A percentile compares a stretch with the other conserved stretches of the same genome.
Evolutionary conservation across 2,797 vertebrate genomes (phyloP).

Genomic region (Naso thynnoides): DNA sequence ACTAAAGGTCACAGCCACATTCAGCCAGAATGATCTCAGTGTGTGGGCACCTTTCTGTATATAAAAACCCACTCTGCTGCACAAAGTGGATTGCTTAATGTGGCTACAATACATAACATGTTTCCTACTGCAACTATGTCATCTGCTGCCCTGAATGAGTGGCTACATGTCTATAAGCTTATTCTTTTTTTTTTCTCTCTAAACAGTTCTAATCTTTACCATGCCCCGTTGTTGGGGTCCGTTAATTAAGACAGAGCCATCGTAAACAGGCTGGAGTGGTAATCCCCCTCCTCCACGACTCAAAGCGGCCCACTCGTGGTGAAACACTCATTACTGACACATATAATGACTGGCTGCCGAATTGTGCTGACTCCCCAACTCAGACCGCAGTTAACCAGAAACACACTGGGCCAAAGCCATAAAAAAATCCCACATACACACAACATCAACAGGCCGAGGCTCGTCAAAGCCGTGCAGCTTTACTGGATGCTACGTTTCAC

Average conservation of each 20-base stretch:
- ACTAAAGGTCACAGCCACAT: background rate
- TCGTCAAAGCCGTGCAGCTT: background rate
- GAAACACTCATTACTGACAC: constrained; percentile 80
- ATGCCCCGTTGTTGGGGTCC: constrained; percentile 25
- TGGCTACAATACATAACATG: constrained; percentile 20
- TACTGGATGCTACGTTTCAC: background rate
- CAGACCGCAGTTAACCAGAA: constrained; percentile 77
- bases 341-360: constrained; percentile 75
- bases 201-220: constrained; percentile 40
- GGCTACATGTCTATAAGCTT: constrained; percentile 25
- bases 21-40: background rate
- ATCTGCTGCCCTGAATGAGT: constrained; percentile 33
- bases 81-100: background rate
- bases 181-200: constrained; percentile 1
- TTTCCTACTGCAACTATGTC: constrained; percentile 8
- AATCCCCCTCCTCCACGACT: constrained; percentile 57
- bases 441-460: constrained; percentile 14
- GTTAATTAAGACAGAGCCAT: constrained; percentile 57
- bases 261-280: constrained; percentile 49
- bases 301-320: constrained; percentile 63
- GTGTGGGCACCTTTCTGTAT: constrained; percentile 25
- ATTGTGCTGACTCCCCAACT: constrained; percentile 80
- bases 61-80: background rate
- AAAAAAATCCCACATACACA: constrained; percentile 45
- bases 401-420: constrained; percentile 76